Conservation (phyloP, 2,797 vertebrate genomes). For the Coranthus polyacanthus region DNA sequence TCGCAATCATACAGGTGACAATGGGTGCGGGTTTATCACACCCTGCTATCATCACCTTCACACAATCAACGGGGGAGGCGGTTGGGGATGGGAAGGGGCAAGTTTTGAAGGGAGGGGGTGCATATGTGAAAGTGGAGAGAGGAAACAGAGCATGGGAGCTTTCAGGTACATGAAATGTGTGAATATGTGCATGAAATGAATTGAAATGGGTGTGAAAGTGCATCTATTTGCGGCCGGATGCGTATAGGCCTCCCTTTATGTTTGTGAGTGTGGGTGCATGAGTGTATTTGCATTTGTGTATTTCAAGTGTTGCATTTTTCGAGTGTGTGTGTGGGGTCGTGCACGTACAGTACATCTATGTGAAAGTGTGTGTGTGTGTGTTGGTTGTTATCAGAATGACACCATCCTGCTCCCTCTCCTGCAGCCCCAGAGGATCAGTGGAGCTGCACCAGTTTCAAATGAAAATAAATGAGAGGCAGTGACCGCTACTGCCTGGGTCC, state of each 20-base stretch:
- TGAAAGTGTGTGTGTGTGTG: conserved; percentile 53
- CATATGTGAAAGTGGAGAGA: conserved; percentile 48
- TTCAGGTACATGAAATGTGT: conserved; percentile 79
- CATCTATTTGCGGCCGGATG: conserved; percentile 73
- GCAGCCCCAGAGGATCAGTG: conserved; percentile 80
- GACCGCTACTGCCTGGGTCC: conserved; percentile 84
- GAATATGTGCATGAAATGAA: conserved; percentile 82
- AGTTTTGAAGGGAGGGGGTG: conserved; percentile 6
- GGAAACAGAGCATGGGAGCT: conserved; percentile 39
- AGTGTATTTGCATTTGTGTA: conserved; percentile 43
- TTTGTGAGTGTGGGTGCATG: conserved; percentile 43
- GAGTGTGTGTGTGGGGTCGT: conserved; percentile 13
- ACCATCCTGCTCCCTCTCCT: conserved; percentile 73
- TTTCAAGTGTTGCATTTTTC: conserved; percentile 36
- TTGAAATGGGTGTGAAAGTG: conserved; percentile 83
- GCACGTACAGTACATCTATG: conserved; percentile 11
- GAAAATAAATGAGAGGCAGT: conserved; percentile 89
- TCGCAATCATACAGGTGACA: conserved; percentile 67
- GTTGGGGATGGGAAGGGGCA: not conserved
- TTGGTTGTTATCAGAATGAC: conserved; percentile 81
- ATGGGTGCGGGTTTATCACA: conserved; percentile 60
- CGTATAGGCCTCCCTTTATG: conserved; percentile 51
- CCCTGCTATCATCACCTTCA: conserved; percentile 62
- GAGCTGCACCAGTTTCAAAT: conserved; percentile 86
- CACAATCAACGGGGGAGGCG: conserved; percentile 62